Percentiles rank a stretch among this genome's conserved stretches.
Conservation (phyloP, 2,888 invertebrate species). For the Netelia inedita region DNA sequence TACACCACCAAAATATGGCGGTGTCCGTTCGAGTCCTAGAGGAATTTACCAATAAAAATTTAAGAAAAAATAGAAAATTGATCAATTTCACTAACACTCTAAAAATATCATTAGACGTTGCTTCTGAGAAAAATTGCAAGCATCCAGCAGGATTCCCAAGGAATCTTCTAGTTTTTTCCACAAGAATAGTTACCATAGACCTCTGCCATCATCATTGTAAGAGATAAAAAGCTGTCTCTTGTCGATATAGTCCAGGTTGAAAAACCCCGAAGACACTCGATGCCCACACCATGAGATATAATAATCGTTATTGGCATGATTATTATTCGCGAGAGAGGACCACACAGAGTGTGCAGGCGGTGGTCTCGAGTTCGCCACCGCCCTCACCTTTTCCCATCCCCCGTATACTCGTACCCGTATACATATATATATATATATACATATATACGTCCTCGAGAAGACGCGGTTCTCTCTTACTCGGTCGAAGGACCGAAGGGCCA, state of each 20-base stretch:
- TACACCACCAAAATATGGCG: too few species aligned
- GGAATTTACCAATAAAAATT: too few species aligned
- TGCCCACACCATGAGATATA: constrained; percentile 60
- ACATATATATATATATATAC: constrained; percentile 10
- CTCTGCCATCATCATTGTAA: constrained; percentile 18
- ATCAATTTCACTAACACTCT: too few species aligned
- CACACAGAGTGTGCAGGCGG: constrained; percentile 67
- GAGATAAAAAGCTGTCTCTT: constrained; percentile 11
- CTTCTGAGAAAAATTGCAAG: neutral
- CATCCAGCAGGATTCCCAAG: neutral
- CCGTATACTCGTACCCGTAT: neutral
- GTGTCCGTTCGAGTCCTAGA: too few species aligned
- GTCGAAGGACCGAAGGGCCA: constrained; percentile 36
- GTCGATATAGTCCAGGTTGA: constrained; percentile 17
- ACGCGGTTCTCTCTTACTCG: constrained; percentile 13
- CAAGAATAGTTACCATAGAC: neutral
- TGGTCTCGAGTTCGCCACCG: constrained; percentile 67
- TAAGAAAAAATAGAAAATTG: too few species aligned
- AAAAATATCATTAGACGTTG: neutral
- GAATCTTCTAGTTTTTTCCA: neutral
- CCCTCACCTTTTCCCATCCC: constrained; percentile 44
- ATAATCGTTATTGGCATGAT: constrained; percentile 62
- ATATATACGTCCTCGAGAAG: constrained; percentile 25
- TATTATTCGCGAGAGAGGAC: constrained; percentile 60
- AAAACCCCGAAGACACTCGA: constrained; percentile 51